Conservation (phyloP, 2,797 vertebrate species). For the Adrianichthys oophorus region DNA sequence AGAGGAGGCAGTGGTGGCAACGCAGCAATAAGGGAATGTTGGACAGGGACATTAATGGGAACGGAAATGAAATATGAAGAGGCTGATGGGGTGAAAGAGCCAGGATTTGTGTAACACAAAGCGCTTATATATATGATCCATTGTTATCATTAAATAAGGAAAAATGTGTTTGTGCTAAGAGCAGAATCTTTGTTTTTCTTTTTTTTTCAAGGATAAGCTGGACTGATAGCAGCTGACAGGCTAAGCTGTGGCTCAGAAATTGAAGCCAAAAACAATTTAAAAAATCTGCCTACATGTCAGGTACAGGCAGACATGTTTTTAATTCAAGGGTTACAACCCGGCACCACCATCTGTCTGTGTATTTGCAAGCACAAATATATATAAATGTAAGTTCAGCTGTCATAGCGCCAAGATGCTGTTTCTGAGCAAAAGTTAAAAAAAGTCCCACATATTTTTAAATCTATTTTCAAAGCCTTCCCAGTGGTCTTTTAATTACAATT, state of each 20-base stretch:
- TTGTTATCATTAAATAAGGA: background rate
- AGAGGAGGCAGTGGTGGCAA: conserved; percentile 20
- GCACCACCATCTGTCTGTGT: no score
- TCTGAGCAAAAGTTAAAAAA: no score
- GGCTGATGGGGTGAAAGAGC: conserved; percentile 2
- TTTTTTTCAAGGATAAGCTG: background rate
- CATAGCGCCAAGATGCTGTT: no score
- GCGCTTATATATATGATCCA: background rate
- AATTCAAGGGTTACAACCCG: background rate
- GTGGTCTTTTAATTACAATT: no score
- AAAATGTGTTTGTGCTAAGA: conserved; percentile 2
- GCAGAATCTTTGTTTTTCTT: background rate
- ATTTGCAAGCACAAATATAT: no score
- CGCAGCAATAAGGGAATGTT: conserved; percentile 18
- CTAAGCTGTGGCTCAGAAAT: conserved; percentile 9
- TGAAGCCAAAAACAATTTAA: conserved; percentile 2
- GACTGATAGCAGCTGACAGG: conserved; percentile 15
- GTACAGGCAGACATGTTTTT: background rate
- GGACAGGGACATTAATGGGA: conserved; percentile 27
- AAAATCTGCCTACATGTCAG: conserved; percentile 11
- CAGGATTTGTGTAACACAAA: conserved; percentile 11
- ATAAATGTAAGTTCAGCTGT: no score
- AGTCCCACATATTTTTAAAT: no score
- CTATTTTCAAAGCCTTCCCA: no score
- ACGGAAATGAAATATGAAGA: conserved; percentile 16